Conservation (phyloP, 2,797 vertebrate species). For the Galago senegalensis region DNA sequence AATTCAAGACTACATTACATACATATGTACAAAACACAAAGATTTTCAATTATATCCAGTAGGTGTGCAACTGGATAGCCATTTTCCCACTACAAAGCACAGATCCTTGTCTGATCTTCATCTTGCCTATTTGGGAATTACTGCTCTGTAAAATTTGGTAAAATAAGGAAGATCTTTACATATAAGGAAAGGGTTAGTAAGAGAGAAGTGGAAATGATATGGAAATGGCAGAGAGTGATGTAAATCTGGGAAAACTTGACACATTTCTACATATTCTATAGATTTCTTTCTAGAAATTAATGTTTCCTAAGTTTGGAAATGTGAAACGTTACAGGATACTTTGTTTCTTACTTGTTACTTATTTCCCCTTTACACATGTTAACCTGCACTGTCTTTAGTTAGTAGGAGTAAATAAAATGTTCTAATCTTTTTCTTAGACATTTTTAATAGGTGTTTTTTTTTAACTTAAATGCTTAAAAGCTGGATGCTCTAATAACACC, state of each 20-base stretch:
- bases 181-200: neutral
- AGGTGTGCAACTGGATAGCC: neutral
- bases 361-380: neutral
- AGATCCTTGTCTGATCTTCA: neutral
- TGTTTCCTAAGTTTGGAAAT: slow-evolving; percentile 9
- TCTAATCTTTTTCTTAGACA: neutral
- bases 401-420: neutral
- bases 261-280: neutral
- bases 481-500: neutral
- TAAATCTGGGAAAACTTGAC: neutral
- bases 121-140: neutral
- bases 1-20: neutral
- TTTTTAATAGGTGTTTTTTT: slow-evolving; percentile 29
- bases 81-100: neutral
- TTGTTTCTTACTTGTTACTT: neutral
- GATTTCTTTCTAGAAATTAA: slow-evolving; percentile 3
- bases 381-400: neutral
- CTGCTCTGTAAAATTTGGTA: neutral
- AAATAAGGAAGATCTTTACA: neutral
- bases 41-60: neutral
- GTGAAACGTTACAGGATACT: neutral
- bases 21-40: neutral
- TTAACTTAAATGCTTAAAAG: slow-evolving; percentile 15
- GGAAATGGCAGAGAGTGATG: neutral
- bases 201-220: neutral